Evolutionary conservation across 2,113 vertebrate species (phyloP), one percentile per base, ranked within the genome.

Genomic region (Camarhynchus parvulus): DNA sequence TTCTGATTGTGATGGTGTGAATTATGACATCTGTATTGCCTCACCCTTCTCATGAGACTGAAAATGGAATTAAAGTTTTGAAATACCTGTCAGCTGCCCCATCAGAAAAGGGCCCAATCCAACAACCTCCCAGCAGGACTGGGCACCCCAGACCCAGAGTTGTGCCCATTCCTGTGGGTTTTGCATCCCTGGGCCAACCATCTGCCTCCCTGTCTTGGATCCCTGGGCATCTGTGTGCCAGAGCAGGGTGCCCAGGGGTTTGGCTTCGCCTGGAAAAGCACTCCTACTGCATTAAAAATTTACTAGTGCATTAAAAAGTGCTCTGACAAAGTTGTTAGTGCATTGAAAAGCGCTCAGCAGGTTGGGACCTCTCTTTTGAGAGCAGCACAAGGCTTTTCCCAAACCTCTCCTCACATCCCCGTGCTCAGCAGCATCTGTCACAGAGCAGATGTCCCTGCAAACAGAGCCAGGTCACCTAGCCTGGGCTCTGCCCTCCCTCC

Each of bases 121-220:
- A 59, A 6, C n/a, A 59, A 37, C 23, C 58, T 59, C 22, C 64
- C 61, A 46, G 19, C 20, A 27, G 55, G 15, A 10, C 0, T 49
- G 30, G 10, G 27, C 42, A 41, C 10, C 11, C 21, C 50, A 73
- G 6, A 47, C 11, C 19, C n/a, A 14, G 62, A 80, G 49, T 14
- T 72, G 0, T 3, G 3, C 55, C 52, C 1, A 0, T 58, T 44
- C 16, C 47, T 49, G 27, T 7, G 42, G 42, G 12, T 35, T 82
- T 52, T 56, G 6, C 55, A 74, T 11, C 53, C 25, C 5, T 55
- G 46, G 35, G 16, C 22, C 4, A 15, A 12, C 15, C 16, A 3
- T 13, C 35, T 66, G 33, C 61, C 46, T 61, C 44, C 20, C n/a
- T 72, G 3, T 31, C 58, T 18, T 5, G 0, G 15, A 55, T 64